Evolutionary conservation across 2,888 invertebrate species (phyloP), one percentile per base, ranked within the genome.

Genomic region (Steromphala cineraria): DNA sequence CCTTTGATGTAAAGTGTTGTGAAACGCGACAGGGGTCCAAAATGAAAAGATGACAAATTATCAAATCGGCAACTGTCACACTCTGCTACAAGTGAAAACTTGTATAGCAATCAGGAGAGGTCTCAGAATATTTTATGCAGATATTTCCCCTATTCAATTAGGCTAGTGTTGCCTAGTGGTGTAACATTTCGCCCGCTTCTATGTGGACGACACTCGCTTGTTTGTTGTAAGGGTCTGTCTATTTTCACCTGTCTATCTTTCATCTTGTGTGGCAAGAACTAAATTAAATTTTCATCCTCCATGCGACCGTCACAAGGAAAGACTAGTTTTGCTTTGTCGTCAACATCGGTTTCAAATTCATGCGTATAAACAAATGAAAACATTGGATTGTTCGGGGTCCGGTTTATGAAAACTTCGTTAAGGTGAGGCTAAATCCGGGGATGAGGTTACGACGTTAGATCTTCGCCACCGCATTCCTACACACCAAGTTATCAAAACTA

Each of bases 251-350:
- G 71, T 31, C 28, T 71, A 46, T 13, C 36, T 31, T 15, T 3
- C 71, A n/a, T 19, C 71, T 36, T 71, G 71, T 71, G 71, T 71
- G 71, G 71, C 71, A 19, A 56, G 36, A 36, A 71, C 31, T 71
- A 71, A 71, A 71, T 71, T 71, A 71, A 71, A 71, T 71, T 71
- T 71, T 71, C 71, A 71, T 71, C 71, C 71, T 71, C 24, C 71
- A 36, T 36, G 71, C 17, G 40, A 31, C 31, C 36, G 10, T 71
- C 71, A 21, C 28, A 71, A 15, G 36, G 71, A 36, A 7, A 31
- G 31, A 36, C 36, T 71, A 31, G 31, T 19, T 28, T 31, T 17
- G 31, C 31, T 31, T 71, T 71, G 71, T 71, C 17, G 19, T 19
- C 71, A 17, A 28, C 71, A 71, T 36, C 71, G 71, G 71, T 71